These are phyloP conservation scores for Artemia sinica DNA, from an alignment of 2,888 invertebrate species.

Conservation along the genomic window DNA sequence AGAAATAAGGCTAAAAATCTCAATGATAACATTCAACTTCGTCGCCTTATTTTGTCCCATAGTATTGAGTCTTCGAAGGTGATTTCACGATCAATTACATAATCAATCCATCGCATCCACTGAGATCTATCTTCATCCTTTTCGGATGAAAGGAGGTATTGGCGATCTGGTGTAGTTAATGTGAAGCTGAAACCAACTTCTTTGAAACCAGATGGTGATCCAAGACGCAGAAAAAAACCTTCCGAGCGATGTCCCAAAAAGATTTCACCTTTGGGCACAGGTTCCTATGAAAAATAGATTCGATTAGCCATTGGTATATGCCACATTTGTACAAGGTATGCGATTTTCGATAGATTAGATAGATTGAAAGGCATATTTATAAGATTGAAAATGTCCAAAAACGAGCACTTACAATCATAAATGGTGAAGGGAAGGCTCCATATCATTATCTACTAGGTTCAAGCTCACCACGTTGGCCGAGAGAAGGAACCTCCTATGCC, in stretches of 20 bases:
- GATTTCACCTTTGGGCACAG: conserved; percentile 76
- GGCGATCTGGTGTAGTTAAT: conserved; percentile 57
- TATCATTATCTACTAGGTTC: too few relatives aligned
- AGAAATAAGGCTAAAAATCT: too few relatives aligned
- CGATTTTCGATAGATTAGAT: too few relatives aligned
- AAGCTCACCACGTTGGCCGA: too few relatives aligned
- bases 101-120: conserved; percentile 60
- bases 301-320: not conserved
- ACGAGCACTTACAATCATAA: too few relatives aligned
- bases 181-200: conserved; percentile 65
- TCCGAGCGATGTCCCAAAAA: conserved; percentile 61
- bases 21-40: not conserved
- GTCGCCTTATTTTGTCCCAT: conserved; percentile 33
- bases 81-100: conserved; percentile 52
- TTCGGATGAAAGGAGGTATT: conserved; percentile 55
- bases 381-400: too few relatives aligned
- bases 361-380: too few relatives aligned
- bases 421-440: too few relatives aligned
- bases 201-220: conserved; percentile 40
- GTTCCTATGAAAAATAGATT: conserved; percentile 38
- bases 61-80: conserved; percentile 60
- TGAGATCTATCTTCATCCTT: conserved; percentile 56
- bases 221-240: conserved; percentile 53
- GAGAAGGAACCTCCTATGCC: too few relatives aligned
- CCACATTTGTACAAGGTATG: not conserved